Conservation (phyloP, 2,888 invertebrate species). For the Scaptomyza caliginosa region DNA sequence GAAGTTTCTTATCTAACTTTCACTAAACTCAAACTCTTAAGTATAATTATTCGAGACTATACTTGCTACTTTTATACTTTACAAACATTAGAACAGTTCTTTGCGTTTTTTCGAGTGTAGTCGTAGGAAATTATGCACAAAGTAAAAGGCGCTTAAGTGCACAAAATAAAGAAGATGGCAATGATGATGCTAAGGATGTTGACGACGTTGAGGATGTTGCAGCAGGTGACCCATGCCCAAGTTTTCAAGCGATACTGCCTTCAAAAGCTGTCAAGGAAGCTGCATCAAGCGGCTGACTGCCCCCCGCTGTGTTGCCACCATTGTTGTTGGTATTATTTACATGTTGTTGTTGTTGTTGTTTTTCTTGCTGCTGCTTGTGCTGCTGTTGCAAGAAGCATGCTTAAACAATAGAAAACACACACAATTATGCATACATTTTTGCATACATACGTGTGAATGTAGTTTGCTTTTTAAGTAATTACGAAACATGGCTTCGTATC, state of each 20-base stretch:
- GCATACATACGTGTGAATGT: slow-evolving; percentile 16
- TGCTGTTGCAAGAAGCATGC: slow-evolving; percentile 17
- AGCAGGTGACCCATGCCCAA: slow-evolving; percentile 66
- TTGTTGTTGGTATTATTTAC: slow-evolving; percentile 24
- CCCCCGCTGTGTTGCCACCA: slow-evolving; percentile 26
- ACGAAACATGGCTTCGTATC: slow-evolving; percentile 36
- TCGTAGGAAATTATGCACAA: slow-evolving; percentile 70
- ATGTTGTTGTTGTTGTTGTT: not conserved
- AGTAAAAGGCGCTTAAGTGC: slow-evolving; percentile 70
- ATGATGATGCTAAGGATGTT: slow-evolving; percentile 31
- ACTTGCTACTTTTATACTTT: too few species aligned
- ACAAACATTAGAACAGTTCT: too few species aligned
- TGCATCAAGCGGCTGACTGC: slow-evolving; percentile 22
- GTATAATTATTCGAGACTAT: too few species aligned
- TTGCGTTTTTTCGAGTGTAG: not conserved
- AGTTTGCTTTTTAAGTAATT: slow-evolving; percentile 67
- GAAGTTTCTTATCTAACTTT: too few species aligned
- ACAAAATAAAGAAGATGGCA: slow-evolving; percentile 61
- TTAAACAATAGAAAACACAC: slow-evolving; percentile 50
- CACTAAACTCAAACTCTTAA: too few species aligned
- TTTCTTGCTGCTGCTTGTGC: not conserved
- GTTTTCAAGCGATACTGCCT: slow-evolving; percentile 12
- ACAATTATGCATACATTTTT: slow-evolving; percentile 30
- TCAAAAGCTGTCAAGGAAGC: slow-evolving; percentile 37
- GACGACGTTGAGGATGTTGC: slow-evolving; percentile 29